Base-by-base conservation (phyloP, 2,797 vertebrate genomes). In the Atherinosoma microstoma region DNA sequence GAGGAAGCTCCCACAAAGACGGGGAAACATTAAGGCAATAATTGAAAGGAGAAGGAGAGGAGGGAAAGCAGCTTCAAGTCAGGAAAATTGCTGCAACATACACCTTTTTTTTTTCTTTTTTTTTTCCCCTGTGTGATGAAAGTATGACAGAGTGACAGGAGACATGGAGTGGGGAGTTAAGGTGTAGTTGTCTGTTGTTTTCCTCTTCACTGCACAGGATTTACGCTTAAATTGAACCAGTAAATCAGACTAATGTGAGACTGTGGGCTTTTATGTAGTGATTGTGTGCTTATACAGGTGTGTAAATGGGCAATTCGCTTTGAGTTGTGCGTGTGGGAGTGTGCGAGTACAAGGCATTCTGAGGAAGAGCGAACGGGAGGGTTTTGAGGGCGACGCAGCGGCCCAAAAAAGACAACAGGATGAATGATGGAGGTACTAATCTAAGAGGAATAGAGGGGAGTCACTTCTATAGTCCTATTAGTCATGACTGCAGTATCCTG, bases 171-270 rank as follows among this genome's bases (percentile, higher is more conserved):
- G 60, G 64, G 35, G 16, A 59, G 76, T 83, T 73, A 67, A 65
- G 76, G 77, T 83, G 86, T 57, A 60, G 75, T 73, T 79, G 75
- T 87, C 76, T 83, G 70, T 83, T 83, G 83, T 84, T 87, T 90
- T 89, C 82, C 88, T 77, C 84, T 70, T 84, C 38, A 9, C 76
- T 85, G 83, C 87, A 60, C 85, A 47, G 70, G 76, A 86, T 67
- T 78, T 82, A 70, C 42, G 75, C 80, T 56, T 74, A 85, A 85
- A 90, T 73, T 76, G 83, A 85, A 80, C 64, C 82, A 58, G 82
- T 89, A 87, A 89, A 91, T 92, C 87, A 89, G 86, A 63, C 77
- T 88, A 86, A 89, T 77, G 82, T 56, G 76, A 82, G 75, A 66
- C 58, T 34, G 70, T 35, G 51, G 68, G 71, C 76, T 82, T 56